phyloP scores from a whole-genome alignment of 1,140 invertebrate genomes.

The Drosophila truncata region DNA sequence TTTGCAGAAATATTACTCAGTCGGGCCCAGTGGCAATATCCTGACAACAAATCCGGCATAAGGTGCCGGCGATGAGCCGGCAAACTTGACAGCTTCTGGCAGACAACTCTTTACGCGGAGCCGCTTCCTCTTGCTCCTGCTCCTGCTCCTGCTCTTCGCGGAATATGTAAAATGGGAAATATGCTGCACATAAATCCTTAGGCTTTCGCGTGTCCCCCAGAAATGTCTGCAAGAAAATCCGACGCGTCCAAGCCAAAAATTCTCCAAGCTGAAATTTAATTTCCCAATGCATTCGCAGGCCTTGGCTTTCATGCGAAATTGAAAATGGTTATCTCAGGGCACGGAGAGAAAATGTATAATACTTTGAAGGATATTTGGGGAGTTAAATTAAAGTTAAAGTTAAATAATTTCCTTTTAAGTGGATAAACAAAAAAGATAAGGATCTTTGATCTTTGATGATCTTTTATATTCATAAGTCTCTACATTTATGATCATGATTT shows the following conservation, averaged over 20 bases:
- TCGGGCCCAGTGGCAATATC: constrained; percentile 68
- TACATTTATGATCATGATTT: no score
- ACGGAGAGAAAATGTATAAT: not conserved
- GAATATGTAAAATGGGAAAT: constrained; percentile 72
- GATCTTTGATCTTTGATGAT: no score
- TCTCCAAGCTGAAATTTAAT: constrained; percentile 60
- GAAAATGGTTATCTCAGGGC: constrained; percentile 39
- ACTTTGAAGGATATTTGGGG: no score
- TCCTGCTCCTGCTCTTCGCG: constrained; percentile 4
- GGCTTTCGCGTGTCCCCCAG: constrained; percentile 56
- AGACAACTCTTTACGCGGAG: constrained; percentile 41
- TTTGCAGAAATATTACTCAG: constrained; percentile 79
- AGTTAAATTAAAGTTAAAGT: no score
- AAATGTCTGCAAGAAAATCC: constrained; percentile 29
- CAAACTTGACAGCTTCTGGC: constrained; percentile 72
- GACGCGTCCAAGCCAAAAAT: constrained; percentile 17
- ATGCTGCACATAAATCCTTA: constrained; percentile 78
- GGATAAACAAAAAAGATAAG: no score
- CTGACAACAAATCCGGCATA: constrained; percentile 77
- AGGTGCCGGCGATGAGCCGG: constrained; percentile 74
- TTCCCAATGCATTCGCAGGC: constrained; percentile 45
- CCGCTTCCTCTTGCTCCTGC: not conserved
- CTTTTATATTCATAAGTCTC: no score
- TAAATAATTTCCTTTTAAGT: no score
- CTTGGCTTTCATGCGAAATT: constrained; percentile 60